Conservation (phyloP, 2,113 vertebrate genomes). For the Climacteris rufus region DNA sequence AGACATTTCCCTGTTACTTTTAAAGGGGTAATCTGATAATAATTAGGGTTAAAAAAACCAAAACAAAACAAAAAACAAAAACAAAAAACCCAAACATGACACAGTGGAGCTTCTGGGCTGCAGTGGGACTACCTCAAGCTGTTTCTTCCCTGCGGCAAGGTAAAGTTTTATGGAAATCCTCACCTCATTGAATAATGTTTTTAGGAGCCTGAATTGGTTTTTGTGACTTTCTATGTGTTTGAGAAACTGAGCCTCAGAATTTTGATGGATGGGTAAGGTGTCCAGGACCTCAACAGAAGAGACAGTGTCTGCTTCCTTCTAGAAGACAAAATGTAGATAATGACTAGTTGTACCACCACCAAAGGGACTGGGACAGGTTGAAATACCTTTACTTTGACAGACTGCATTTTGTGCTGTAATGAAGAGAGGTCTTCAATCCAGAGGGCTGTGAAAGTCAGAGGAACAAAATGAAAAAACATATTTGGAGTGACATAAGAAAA, state of each 20-base stretch:
- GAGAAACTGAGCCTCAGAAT: not conserved
- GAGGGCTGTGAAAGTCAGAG: not conserved
- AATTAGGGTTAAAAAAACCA: not conserved
- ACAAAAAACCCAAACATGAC: not conserved
- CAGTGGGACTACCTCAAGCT: not conserved
- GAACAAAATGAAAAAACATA: not conserved
- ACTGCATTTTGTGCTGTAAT: not conserved
- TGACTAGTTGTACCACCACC: not conserved
- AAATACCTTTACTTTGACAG: not conserved
- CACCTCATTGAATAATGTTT: fast-evolving
- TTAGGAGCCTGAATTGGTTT: not conserved
- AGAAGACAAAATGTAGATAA: not conserved
- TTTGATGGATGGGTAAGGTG: not conserved
- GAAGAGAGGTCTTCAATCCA: not conserved
- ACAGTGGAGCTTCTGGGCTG: not conserved
- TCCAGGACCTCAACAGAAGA: not conserved
- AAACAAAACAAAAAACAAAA: not conserved
- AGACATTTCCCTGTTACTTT: not conserved
- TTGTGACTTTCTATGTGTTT: not conserved
- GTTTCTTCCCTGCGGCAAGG: not conserved
- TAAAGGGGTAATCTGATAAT: not conserved
- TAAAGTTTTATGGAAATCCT: not conserved
- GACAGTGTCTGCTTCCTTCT: not conserved
- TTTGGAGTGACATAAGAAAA: not conserved
- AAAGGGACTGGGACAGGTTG: not conserved